Conservation (phyloP, 2,888 invertebrate genomes). For the Rhagonycha fulva region DNA sequence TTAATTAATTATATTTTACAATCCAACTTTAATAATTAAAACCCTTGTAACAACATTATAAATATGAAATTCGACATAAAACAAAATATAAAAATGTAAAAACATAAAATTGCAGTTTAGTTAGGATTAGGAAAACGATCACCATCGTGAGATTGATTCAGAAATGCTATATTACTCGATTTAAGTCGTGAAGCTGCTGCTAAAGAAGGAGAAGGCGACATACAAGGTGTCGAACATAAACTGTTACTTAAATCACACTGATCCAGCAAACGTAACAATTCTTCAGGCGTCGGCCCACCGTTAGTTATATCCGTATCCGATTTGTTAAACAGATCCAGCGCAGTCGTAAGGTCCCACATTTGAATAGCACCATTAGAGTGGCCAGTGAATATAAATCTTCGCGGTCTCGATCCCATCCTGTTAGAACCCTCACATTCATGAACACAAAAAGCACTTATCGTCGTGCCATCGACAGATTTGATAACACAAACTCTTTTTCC, state of each 20-base stretch:
- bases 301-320: constrained; percentile 59
- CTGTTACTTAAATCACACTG: constrained; percentile 91
- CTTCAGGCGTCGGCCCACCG: constrained; percentile 92
- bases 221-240: constrained; percentile 76
- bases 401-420: constrained; percentile 85
- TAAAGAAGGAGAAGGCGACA: constrained; percentile 71
- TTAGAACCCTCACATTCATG: constrained; percentile 97
- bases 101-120: constrained; percentile 1
- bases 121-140: constrained; percentile 33
- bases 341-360: constrained; percentile 98
- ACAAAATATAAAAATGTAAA: constrained; percentile 1
- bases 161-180: constrained; percentile 66
- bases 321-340: constrained; percentile 75
- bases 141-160: constrained; percentile 59
- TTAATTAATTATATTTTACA: background rate
- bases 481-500: constrained; percentile 94
- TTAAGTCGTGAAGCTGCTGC: constrained; percentile 59
- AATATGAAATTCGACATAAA: background rate
- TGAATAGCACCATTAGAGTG: constrained; percentile 92
- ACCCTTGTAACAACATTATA: background rate
- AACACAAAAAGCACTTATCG: constrained; percentile 93
- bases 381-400: constrained; percentile 89
- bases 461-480: constrained; percentile 90
- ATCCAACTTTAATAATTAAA: background rate
- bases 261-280: constrained; percentile 87